Base-by-base conservation (phyloP, 2,888 invertebrate species). In the Scaptomyza caliginosa region DNA sequence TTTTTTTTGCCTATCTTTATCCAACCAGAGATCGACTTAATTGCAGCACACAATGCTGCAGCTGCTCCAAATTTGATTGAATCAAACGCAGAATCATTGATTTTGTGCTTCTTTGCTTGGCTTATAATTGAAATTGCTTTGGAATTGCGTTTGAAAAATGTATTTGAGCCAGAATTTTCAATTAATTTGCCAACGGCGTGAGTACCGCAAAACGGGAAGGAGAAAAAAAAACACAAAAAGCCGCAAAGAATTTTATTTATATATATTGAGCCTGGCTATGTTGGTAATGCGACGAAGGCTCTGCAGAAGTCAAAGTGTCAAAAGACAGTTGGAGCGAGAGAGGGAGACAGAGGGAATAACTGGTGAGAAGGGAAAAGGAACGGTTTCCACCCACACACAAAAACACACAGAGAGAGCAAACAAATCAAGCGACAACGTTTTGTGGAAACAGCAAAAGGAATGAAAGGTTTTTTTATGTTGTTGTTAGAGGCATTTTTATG, bases 181-280 rank as follows among this genome's bases (percentile, higher is more conserved):
- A 82, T 83, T 83, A 83, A 77, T 75, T 82, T 78, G 59, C 60
- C 56, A 60, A 62, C 69, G 62, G 57, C 67, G 38, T 46, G 63
- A 60, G 48, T 46, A 45, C 77, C 79, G 67, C 70, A 73, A 82
- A 73, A 82, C n/a, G n/a, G n/a, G n/a, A n/a, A n/a, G n/a, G n/a
- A n/a, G n/a, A n/a, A n/a, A n/a, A n/a, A n/a, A n/a, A n/a, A n/a
- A n/a, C n/a, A n/a, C n/a, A 79, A 72, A 50, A 65, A 67, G 67
- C 82, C 82, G 68, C 79, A 82, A 68, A 77, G 70, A 69, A 79
- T 77, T 79, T 77, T 85, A 80, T 75, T 79, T 85, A 79, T 85
- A 78, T 79, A 67, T 72, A 55, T 56, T 55, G 28, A 56, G 55
- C 38, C 36, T 56, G 39, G 40, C 30, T 36, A 51, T 13, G 5